phyloP scores from a whole-genome alignment of 2,113 vertebrate genomes.

The Datnioides undecimradiatus region DNA sequence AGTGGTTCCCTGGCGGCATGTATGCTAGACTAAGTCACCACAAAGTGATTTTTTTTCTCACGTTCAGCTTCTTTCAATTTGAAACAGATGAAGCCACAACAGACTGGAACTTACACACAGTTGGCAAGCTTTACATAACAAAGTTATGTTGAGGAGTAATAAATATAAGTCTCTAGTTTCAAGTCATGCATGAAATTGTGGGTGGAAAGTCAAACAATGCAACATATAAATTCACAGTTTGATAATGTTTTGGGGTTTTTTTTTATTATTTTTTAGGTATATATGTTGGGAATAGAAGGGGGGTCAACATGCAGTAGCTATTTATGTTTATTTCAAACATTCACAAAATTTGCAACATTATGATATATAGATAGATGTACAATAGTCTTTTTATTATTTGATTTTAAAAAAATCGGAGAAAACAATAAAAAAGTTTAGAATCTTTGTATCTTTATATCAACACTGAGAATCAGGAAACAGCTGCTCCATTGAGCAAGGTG shows the following conservation, averaged over 20 bases:
- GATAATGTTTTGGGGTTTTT: constrained; percentile 7
- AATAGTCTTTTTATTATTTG: no score
- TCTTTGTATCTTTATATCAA: neutral
- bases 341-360: neutral
- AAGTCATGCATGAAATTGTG: constrained; percentile 25
- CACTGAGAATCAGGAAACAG: constrained; percentile 59
- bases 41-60: constrained; percentile 22
- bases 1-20: constrained; percentile 13
- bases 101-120: constrained; percentile 48
- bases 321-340: neutral
- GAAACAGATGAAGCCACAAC: constrained; percentile 72
- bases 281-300: neutral
- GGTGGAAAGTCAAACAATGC: constrained; percentile 43
- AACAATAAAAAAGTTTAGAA: constrained; percentile 13
- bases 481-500: constrained; percentile 49
- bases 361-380: no score
- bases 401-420: constrained; percentile 1
- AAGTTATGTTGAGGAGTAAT: constrained; percentile 33
- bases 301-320: neutral
- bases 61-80: constrained; percentile 46
- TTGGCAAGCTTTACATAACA: constrained; percentile 57
- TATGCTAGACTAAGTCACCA: constrained; percentile 41
- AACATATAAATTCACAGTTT: constrained; percentile 27
- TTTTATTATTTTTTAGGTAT: neutral
- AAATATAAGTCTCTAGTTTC: constrained; percentile 29